These are phyloP conservation scores for Oreohelix idahoensis DNA, from an alignment of 1,140 invertebrate species.

Conservation along the genomic window DNA sequence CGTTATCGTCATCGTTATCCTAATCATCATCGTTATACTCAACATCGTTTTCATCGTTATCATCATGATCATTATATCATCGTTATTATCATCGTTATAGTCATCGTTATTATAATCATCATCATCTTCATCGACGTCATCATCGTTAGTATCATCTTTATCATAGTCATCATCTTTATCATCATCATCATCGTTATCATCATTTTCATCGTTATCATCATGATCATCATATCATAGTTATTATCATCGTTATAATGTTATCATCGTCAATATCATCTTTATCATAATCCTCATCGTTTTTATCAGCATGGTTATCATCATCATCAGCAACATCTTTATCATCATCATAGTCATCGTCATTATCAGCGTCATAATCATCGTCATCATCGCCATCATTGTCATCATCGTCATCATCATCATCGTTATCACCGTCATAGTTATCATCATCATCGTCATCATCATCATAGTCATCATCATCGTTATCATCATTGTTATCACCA, in stretches of 20 bases:
- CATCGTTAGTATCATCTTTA: not conserved
- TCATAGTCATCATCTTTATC: too few relatives aligned
- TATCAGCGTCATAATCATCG: slow-evolving; percentile 17
- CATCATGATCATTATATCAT: not conserved
- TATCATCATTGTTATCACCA: slow-evolving; percentile 18
- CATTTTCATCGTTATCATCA: too few relatives aligned
- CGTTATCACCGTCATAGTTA: slow-evolving; percentile 26
- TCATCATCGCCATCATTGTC: slow-evolving; percentile 24
- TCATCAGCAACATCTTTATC: too few relatives aligned
- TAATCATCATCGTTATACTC: not conserved
- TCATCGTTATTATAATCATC: not conserved
- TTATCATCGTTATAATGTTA: too few relatives aligned
- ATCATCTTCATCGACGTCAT: not conserved
- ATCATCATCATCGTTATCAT: too few relatives aligned
- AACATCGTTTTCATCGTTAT: not conserved
- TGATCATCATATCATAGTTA: too few relatives aligned
- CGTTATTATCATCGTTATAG: not conserved
- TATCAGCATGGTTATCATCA: too few relatives aligned
- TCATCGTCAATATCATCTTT: too few relatives aligned
- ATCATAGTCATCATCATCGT: slow-evolving; percentile 32
- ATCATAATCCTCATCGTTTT: too few relatives aligned
- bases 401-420: slow-evolving; percentile 36
- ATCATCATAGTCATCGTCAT: slow-evolving; percentile 23
- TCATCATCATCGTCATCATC: slow-evolving; percentile 28
- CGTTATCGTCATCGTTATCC: not conserved